phyloP scores from a whole-genome alignment of 2,888 invertebrate genomes.

The Eugnorisma glareosa region DNA sequence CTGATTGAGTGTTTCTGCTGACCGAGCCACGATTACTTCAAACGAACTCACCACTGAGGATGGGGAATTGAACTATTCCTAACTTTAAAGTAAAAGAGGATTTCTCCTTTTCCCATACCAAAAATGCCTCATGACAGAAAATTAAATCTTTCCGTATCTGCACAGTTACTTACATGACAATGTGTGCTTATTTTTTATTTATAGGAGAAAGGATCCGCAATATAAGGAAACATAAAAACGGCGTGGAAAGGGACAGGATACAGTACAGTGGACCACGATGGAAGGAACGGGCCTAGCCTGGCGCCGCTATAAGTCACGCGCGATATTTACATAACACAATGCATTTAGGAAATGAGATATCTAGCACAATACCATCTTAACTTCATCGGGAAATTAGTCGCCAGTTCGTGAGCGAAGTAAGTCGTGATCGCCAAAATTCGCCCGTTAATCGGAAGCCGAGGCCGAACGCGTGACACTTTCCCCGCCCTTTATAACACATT shows the following conservation, averaged over 20 bases:
- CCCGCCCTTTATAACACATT: slow-evolving; percentile 42
- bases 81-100: neutral
- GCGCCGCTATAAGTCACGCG: slow-evolving; percentile 75
- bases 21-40: slow-evolving; percentile 31
- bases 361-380: slow-evolving; percentile 69
- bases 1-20: slow-evolving; percentile 56
- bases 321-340: slow-evolving; percentile 72
- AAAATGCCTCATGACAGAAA: neutral
- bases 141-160: slow-evolving; percentile 13
- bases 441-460: slow-evolving; percentile 48
- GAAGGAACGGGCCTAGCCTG: slow-evolving; percentile 60
- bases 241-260: slow-evolving; percentile 62
- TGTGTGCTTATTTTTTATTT: slow-evolving; percentile 46
- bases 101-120: neutral
- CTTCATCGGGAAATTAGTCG: slow-evolving; percentile 69
- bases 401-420: slow-evolving; percentile 41
- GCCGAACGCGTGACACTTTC: slow-evolving; percentile 34
- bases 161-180: slow-evolving; percentile 16
- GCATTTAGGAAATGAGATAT: slow-evolving; percentile 78
- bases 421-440: slow-evolving; percentile 48
- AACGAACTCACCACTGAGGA: slow-evolving; percentile 18
- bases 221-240: slow-evolving; percentile 74
- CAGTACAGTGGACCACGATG: slow-evolving; percentile 44
- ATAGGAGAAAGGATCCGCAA: slow-evolving; percentile 59
- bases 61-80: neutral